These are phyloP conservation scores for Tetrao urogallus DNA, from an alignment of 2,113 vertebrate species.

Conservation along the genomic window DNA sequence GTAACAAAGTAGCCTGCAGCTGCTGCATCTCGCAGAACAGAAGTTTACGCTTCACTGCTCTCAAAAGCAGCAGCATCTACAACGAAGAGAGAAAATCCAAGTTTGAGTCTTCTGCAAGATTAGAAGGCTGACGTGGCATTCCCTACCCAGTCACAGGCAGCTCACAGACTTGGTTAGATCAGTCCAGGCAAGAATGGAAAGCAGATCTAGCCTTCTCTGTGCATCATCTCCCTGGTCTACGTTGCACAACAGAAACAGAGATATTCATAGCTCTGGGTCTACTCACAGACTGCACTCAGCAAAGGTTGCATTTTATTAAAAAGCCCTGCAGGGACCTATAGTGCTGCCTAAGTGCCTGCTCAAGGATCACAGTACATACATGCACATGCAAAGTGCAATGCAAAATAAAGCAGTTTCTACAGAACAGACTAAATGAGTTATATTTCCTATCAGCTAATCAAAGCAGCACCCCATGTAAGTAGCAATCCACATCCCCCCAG, in stretches of 20 bases:
- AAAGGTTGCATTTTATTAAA: not conserved
- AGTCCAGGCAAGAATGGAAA: not conserved
- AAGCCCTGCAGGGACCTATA: not conserved
- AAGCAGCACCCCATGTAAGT: not conserved
- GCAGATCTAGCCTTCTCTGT: not conserved
- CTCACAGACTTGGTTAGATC: not conserved
- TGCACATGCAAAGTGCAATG: accelerated
- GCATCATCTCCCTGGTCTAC: not conserved
- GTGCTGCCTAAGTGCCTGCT: not conserved
- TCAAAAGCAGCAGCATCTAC: not conserved
- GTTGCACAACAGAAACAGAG: not conserved
- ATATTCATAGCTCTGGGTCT: not conserved
- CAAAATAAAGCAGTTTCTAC: not conserved
- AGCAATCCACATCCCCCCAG: not conserved
- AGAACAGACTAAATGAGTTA: not conserved
- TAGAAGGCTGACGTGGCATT: not conserved
- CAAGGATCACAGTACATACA: not conserved
- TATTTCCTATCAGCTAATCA: not conserved
- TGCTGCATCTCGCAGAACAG: not conserved
- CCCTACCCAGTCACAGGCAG: not conserved
- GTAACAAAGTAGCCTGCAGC: not conserved
- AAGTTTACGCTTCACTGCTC: not conserved
- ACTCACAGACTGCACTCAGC: not conserved
- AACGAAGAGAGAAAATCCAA: not conserved
- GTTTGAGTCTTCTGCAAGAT: not conserved